A percentile compares a stretch with the other conserved stretches of the same genome.
Conservation (phyloP, 2,113 vertebrate genomes). For the Colaptes auratus region DNA sequence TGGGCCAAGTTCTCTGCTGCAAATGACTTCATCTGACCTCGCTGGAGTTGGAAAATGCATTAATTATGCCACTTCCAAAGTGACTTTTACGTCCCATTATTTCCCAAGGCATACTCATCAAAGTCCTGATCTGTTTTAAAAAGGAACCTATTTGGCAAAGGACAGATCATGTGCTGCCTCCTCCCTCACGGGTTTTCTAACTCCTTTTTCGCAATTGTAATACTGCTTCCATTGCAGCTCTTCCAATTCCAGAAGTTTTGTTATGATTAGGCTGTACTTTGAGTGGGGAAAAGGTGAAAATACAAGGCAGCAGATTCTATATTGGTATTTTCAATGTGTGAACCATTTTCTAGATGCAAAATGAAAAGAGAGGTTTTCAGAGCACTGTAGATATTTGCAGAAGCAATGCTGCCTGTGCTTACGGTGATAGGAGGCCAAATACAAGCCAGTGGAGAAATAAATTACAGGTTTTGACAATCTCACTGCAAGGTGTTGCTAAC, state of each 20-base stretch:
- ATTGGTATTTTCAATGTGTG: neutral
- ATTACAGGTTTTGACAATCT: neutral
- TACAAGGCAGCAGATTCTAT: neutral
- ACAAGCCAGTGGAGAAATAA: neutral
- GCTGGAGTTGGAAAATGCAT: neutral
- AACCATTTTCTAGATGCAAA: neutral
- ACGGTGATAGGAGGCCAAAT: neutral
- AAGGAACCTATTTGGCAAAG: neutral
- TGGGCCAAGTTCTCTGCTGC: neutral
- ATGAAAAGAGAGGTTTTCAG: neutral
- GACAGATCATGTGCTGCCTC: neutral
- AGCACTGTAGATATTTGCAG: neutral
- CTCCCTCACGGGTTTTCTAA: neutral
- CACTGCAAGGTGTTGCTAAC: neutral
- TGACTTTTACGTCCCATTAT: neutral
- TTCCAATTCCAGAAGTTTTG: neutral
- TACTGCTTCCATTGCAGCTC: neutral
- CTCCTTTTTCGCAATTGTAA: neutral
- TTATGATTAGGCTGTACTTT: neutral
- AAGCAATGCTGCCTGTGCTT: neutral
- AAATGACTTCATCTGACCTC: neutral
- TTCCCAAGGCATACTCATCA: neutral
- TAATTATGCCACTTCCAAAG: neutral
- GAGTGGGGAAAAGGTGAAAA: neutral
- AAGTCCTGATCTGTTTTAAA: neutral